Conservation (phyloP, 2,797 vertebrate genomes). For the Tadarida brasiliensis region DNA sequence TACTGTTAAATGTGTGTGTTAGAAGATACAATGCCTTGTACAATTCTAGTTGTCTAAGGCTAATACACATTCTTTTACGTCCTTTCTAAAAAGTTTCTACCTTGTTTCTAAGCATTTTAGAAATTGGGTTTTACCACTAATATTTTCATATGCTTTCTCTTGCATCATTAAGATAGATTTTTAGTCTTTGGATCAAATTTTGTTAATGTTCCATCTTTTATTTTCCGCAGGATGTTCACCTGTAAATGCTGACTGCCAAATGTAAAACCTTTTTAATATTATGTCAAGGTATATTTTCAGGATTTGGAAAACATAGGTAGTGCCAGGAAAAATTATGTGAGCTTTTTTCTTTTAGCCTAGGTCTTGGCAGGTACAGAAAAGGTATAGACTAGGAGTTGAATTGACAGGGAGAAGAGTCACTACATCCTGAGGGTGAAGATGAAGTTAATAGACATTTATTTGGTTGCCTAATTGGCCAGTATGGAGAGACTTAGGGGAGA, state of each 20-base stretch:
- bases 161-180: slow-evolving; percentile 31
- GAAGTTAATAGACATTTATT: neutral
- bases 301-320: neutral
- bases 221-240: neutral
- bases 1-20: slow-evolving; percentile 35
- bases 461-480: neutral
- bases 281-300: neutral
- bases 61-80: slow-evolving; percentile 21
- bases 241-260: neutral
- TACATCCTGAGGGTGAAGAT: neutral
- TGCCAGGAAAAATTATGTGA: neutral
- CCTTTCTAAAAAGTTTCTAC: slow-evolving; percentile 42
- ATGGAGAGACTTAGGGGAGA: neutral
- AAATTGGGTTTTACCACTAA: slow-evolving; percentile 17
- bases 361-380: slow-evolving; percentile 18
- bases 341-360: neutral
- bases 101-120: slow-evolving; percentile 52
- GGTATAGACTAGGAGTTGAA: neutral
- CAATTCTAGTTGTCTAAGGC: neutral
- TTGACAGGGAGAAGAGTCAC: neutral
- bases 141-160: slow-evolving; percentile 26
- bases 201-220: slow-evolving; percentile 18
- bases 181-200: slow-evolving; percentile 21
- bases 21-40: neutral
- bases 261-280: slow-evolving; percentile 5